Conservation (phyloP, 2,888 invertebrate genomes). For the Sicus ferrugineus region DNA sequence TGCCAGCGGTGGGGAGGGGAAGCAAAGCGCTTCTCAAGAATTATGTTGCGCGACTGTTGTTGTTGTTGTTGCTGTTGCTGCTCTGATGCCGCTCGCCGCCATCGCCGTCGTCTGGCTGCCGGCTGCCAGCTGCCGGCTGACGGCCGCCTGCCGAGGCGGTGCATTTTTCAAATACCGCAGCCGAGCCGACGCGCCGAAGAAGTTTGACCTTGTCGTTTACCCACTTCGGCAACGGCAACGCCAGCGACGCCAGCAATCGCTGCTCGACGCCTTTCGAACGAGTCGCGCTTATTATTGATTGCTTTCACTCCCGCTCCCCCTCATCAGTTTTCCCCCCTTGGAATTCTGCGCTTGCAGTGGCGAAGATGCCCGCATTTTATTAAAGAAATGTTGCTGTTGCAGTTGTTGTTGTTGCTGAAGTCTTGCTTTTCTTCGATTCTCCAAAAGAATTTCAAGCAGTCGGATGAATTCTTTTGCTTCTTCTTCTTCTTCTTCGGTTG, state of each 20-base stretch:
- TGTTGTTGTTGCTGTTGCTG: not conserved
- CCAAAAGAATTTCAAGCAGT: conserved; percentile 4
- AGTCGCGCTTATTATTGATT: conserved; percentile 21
- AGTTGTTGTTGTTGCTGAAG: not conserved
- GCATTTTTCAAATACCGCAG: conserved; percentile 28
- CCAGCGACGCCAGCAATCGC: not conserved
- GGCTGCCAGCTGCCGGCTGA: conserved; percentile 1
- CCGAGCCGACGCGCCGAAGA: conserved; percentile 13
- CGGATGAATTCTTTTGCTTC: not conserved
- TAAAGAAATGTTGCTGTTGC: not conserved
- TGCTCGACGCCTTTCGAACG: conserved; percentile 17
- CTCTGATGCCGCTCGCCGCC: not conserved
- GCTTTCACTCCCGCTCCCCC: not conserved
- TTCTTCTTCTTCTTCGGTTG: not conserved
- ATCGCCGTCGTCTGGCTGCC: not conserved
- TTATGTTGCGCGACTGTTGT: not conserved
- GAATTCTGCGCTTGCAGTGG: not conserved
- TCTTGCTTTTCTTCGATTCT: not conserved
- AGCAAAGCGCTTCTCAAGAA: too few species aligned
- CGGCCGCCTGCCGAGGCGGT: not conserved
- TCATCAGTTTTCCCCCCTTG: not conserved
- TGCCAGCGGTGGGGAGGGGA: not conserved
- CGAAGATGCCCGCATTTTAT: not conserved
- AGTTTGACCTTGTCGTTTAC: conserved; percentile 28
- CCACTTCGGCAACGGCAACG: conserved; percentile 31